These are phyloP conservation scores for Torymus texanus DNA, from an alignment of 2,888 invertebrate species.

Conservation along the genomic window DNA sequence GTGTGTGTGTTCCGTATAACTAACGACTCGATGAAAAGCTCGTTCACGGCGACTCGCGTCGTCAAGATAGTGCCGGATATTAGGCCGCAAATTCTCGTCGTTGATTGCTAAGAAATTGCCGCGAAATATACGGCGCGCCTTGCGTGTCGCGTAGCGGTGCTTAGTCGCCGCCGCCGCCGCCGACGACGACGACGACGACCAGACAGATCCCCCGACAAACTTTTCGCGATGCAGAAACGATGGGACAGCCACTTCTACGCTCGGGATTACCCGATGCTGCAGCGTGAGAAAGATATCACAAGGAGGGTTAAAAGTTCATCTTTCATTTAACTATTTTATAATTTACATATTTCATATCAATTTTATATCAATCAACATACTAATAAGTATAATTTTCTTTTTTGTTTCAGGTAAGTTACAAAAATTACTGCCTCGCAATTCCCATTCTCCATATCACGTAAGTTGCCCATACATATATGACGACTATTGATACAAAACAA, in stretches of 20 bases:
- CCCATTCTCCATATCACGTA: too few relatives aligned
- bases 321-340: too few relatives aligned
- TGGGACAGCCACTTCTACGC: not conserved
- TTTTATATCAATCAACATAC: not conserved
- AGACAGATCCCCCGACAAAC: not conserved
- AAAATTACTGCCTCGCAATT: too few relatives aligned
- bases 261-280: too few relatives aligned
- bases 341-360: too few relatives aligned
- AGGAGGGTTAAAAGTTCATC: too few relatives aligned
- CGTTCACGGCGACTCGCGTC: slow-evolving; percentile 61
- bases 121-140: slow-evolving; percentile 61
- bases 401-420: slow-evolving; percentile 13
- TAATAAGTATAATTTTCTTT: not conserved
- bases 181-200: not conserved
- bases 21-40: slow-evolving; percentile 75
- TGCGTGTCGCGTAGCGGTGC: slow-evolving; percentile 16
- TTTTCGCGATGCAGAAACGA: slow-evolving; percentile 20
- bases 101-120: slow-evolving; percentile 73
- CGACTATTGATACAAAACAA: too few relatives aligned
- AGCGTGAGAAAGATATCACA: too few relatives aligned
- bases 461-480: too few relatives aligned
- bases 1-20: slow-evolving; percentile 63
- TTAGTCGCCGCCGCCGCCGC: too few relatives aligned
- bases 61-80: slow-evolving; percentile 65
- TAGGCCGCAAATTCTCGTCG: slow-evolving; percentile 61